Conservation (phyloP, 2,888 invertebrate species). For the Rhingia rostrata region DNA sequence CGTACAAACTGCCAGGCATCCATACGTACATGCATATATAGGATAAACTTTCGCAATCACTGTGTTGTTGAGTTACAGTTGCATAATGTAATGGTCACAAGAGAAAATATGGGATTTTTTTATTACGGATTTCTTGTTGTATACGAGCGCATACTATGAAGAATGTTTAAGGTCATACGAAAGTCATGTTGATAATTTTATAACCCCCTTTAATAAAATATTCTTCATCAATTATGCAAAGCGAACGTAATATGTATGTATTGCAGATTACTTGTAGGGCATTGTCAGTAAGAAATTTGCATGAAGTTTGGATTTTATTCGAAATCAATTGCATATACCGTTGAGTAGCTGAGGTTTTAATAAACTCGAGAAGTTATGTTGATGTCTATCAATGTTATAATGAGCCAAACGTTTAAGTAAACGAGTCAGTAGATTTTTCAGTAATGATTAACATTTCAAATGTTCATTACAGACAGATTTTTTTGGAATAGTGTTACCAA, state of each 20-base stretch:
- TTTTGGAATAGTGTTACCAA: no score
- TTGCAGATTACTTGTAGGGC: no score
- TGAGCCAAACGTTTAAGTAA: no score
- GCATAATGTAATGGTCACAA: conserved; percentile 57
- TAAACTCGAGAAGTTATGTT: no score
- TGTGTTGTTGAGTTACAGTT: conserved; percentile 44
- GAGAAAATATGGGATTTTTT: conserved; percentile 42
- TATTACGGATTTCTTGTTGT: conserved; percentile 34
- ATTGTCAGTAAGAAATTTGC: no score
- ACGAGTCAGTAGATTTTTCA: no score
- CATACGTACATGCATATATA: conserved; percentile 13
- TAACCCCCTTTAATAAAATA: not conserved
- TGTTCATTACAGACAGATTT: no score
- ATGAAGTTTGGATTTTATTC: no score
- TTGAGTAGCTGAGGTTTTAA: no score
- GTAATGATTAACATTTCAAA: no score
- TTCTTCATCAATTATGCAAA: not conserved
- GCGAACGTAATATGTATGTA: not conserved
- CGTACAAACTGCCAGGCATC: not conserved
- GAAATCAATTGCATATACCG: no score
- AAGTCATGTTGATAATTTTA: conserved; percentile 18
- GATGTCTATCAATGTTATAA: no score
- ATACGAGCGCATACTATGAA: conserved; percentile 11
- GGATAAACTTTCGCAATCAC: conserved; percentile 61
- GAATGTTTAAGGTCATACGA: conserved; percentile 13